A percentile compares a stretch with the other conserved stretches of the same genome.
Evolutionary conservation across 2,113 vertebrate species (phyloP).

Genomic region (Suncus etruscus): DNA sequence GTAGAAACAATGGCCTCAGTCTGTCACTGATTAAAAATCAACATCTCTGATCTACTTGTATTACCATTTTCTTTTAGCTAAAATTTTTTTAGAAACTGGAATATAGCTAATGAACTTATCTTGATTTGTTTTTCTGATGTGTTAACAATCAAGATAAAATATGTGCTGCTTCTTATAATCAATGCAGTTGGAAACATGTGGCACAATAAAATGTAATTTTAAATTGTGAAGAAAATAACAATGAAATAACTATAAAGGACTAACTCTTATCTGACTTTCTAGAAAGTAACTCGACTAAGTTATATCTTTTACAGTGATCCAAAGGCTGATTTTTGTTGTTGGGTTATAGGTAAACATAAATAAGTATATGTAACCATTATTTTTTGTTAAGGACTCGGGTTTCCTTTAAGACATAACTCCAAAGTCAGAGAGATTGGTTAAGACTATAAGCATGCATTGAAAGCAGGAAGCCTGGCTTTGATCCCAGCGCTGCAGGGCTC

Average conservation of each 20-base stretch:
- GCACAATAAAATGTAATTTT: conserved; percentile 27
- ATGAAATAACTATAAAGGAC: neutral
- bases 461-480: too few relatives aligned
- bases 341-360: neutral
- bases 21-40: neutral
- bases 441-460: too few relatives aligned
- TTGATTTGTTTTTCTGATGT: neutral
- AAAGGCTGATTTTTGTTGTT: conserved; percentile 35
- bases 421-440: too few relatives aligned
- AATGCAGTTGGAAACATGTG: neutral
- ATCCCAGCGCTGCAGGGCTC: too few relatives aligned
- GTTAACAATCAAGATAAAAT: conserved; percentile 6
- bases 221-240: neutral
- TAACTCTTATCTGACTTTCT: neutral
- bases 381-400: neutral
- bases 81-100: too few relatives aligned
- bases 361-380: neutral
- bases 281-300: neutral
- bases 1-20: neutral
- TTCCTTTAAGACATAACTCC: neutral
- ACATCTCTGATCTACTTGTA: neutral
- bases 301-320: neutral
- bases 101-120: neutral
- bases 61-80: neutral
- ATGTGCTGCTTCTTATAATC: neutral